Base-by-base conservation (phyloP, 2,888 invertebrate species). In the Netelia fuscicornis region DNA sequence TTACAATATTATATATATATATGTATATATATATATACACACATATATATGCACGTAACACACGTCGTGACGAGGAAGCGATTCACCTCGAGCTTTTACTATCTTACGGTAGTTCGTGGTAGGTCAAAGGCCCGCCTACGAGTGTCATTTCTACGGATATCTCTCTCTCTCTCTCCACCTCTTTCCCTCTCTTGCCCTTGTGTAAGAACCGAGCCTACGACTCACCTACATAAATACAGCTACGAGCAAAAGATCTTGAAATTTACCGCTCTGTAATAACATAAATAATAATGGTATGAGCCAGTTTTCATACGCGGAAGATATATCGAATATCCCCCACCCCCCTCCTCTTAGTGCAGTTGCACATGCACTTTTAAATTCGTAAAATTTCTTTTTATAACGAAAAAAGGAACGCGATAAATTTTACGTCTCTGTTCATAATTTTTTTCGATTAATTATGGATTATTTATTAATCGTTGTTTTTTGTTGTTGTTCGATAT, bases 51-150 rank as follows among this genome's bases (percentile, higher is more conserved):
- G 54, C 65, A 75, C 20, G 71, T 58, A 65, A 25, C 71, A 78
- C 65, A 78, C 82, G 37, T 85, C 85, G 85, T 85, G 85, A 85
- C 85, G 76, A 85, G 85, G 85, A 85, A 85, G 62, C 85, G 85
- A 85, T 85, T 72, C 75, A 76, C 82, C 85, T 79, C 82, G 54
- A 67, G 85, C 75, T 85, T 85, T 85, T 85, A 85, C 85, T 82
- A 82, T 85, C 82, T 82, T 85, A 82, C 85, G 85, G 82, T 82
- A 85, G 85, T 85, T 85, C 75, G 79, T 67, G 82, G 78, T 72
- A 62, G 85, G 75, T 82, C 82, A 76, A 71, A 85, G 85, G 79
- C 79, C 82, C 85, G 82, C 85, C 85, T 85, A 85, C 85, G 79
- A 84, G 74, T 84, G 84, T 82, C 85, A 85, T 85, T 85, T 82